Percentiles rank a stretch among this genome's conserved stretches.
phyloP scores from a whole-genome alignment of 2,797 vertebrate species.

The Acrossocheilus fasciatus region DNA sequence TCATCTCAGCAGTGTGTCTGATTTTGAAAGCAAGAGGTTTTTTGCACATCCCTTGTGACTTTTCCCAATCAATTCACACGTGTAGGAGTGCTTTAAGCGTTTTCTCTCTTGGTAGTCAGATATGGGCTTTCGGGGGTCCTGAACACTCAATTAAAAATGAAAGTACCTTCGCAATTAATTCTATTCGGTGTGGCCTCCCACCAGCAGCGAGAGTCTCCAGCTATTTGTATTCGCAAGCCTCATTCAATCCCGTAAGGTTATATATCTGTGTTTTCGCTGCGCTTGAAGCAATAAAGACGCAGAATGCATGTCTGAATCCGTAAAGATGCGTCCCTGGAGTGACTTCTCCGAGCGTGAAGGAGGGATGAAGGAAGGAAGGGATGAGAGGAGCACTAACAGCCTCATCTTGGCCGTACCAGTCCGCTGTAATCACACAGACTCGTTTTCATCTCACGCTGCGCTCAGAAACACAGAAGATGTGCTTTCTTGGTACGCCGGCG shows the following conservation, averaged over 20 bases:
- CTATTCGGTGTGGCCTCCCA: not conserved
- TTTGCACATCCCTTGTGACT: not conserved
- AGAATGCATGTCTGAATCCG: slow-evolving; percentile 49
- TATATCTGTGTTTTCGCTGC: slow-evolving; percentile 23
- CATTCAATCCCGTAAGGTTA: slow-evolving; percentile 19
- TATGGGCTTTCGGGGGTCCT: not conserved
- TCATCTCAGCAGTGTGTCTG: not conserved
- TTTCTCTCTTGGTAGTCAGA: slow-evolving; percentile 18
- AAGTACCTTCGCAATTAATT: slow-evolving; percentile 32
- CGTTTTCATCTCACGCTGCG: slow-evolving; percentile 42
- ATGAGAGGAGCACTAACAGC: slow-evolving; percentile 35
- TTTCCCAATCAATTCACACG: not conserved
- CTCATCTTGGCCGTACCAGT: slow-evolving; percentile 36
- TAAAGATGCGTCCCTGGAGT: slow-evolving; percentile 43
- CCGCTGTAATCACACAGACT: slow-evolving; percentile 58
- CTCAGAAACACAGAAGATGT: slow-evolving; percentile 40
- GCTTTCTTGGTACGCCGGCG: not conserved
- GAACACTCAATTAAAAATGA: slow-evolving; percentile 20
- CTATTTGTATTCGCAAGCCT: slow-evolving; percentile 7
- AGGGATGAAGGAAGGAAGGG: slow-evolving; percentile 38
- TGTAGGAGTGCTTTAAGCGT: not conserved
- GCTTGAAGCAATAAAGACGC: slow-evolving; percentile 36
- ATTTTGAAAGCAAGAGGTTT: slow-evolving; percentile 28
- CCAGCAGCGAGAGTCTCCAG: not conserved
- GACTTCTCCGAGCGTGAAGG: slow-evolving; percentile 56